A percentile compares a stretch with the other conserved stretches of the same genome.
Evolutionary conservation across 2,113 vertebrate genomes (phyloP).

Genomic region (Lamprologus ornatipinnis): DNA sequence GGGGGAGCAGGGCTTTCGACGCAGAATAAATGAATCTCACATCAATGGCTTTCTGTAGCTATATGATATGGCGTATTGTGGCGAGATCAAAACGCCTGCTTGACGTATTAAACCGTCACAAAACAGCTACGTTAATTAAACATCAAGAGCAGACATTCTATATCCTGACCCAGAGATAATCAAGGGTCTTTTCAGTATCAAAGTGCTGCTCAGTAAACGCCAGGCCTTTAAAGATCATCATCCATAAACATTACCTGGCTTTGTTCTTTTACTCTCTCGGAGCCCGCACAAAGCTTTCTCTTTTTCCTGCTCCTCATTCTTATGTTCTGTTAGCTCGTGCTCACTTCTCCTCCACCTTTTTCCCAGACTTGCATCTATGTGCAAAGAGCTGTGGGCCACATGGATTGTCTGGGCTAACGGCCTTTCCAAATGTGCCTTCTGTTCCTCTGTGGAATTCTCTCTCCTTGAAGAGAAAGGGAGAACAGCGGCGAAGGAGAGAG

Average conservation of each 20-base stretch:
- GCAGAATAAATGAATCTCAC: constrained; percentile 42
- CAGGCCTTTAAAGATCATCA: constrained; percentile 60
- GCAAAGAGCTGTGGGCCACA: background rate
- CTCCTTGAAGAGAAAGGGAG: constrained; percentile 22
- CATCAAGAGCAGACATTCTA: constrained; percentile 52
- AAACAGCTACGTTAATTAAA: constrained; percentile 60
- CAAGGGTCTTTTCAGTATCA: constrained; percentile 47
- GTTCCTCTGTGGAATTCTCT: constrained; percentile 51
- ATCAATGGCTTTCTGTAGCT: constrained; percentile 20
- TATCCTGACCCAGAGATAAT: constrained; percentile 36
- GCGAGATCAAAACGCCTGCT: constrained; percentile 40
- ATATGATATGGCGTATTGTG: constrained; percentile 15
- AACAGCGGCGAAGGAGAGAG: constrained; percentile 15
- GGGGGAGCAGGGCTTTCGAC: background rate
- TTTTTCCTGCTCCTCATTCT: background rate
- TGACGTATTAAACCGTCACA: constrained; percentile 33
- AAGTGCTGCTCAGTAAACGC: constrained; percentile 45
- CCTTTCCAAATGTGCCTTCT: constrained; percentile 23
- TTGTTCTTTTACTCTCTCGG: constrained; percentile 48
- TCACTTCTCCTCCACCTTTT: background rate
- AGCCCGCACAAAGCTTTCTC: constrained; percentile 1
- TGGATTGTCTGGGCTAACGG: background rate
- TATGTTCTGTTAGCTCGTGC: background rate
- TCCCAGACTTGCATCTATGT: background rate
- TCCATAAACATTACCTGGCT: constrained; percentile 69